Conservation (phyloP, 2,113 vertebrate genomes). For the Zootoca vivipara region DNA sequence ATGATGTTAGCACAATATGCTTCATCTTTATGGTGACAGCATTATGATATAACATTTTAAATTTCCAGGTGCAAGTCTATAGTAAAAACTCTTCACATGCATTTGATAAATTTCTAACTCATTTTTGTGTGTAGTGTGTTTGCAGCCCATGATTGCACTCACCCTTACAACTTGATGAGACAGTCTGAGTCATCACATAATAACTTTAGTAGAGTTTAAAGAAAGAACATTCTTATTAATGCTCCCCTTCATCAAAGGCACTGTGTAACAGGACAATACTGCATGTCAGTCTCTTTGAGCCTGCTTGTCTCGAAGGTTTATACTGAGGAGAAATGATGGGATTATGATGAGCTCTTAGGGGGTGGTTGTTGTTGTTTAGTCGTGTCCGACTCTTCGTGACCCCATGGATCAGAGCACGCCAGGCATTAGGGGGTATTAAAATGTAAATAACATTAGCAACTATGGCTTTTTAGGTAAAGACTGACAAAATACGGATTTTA, state of each 20-base stretch:
- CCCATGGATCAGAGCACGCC: too few species aligned
- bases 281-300: neutral
- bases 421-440: neutral
- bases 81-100: constrained; percentile 13
- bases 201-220: neutral
- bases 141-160: neutral
- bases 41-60: constrained; percentile 5
- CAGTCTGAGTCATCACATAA: neutral
- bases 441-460: neutral
- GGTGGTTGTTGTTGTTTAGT: too few species aligned
- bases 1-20: neutral
- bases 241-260: neutral
- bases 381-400: too few species aligned
- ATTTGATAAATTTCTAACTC: neutral
- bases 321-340: neutral
- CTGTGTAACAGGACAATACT: neutral
- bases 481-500: neutral
- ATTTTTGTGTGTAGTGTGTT: neutral
- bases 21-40: neutral
- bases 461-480: neutral
- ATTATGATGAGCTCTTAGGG: neutral
- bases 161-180: neutral
- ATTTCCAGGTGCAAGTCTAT: constrained; percentile 13
- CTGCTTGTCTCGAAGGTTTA: neutral
- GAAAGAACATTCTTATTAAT: neutral